phyloP scores from a whole-genome alignment of 1,140 invertebrate species.

The Whitmania pigra region DNA sequence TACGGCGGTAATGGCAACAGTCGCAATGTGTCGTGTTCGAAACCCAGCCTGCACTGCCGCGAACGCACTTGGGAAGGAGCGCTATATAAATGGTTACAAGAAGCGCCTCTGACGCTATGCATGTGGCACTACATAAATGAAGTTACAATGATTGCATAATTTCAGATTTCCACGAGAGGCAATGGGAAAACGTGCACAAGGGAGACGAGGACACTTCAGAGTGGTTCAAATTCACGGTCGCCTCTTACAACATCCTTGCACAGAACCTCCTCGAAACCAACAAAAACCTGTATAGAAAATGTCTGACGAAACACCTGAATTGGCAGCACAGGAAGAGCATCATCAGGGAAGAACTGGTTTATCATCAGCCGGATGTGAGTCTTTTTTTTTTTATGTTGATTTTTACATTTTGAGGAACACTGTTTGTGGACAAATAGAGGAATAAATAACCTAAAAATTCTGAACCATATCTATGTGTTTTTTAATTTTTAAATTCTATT shows the following conservation, averaged over 20 bases:
- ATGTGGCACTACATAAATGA: too few relatives aligned
- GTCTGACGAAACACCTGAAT: slow-evolving; percentile 48
- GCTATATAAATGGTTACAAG: too few relatives aligned
- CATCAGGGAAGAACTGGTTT: slow-evolving; percentile 58
- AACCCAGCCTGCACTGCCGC: too few relatives aligned
- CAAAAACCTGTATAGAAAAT: slow-evolving; percentile 57
- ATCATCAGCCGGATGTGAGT: slow-evolving; percentile 60
- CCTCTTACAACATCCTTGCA: slow-evolving; percentile 69
- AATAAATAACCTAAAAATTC: too few relatives aligned
- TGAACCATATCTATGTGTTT: too few relatives aligned
- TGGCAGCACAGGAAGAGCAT: slow-evolving; percentile 59
- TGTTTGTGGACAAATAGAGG: background rate
- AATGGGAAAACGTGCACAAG: background rate
- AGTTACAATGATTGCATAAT: too few relatives aligned
- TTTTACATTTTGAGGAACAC: background rate
- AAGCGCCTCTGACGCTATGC: too few relatives aligned
- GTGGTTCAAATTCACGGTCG: slow-evolving; percentile 28
- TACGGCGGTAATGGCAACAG: too few relatives aligned
- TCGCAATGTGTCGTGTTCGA: too few relatives aligned
- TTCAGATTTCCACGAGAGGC: background rate
- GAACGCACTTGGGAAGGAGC: too few relatives aligned
- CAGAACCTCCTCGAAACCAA: slow-evolving; percentile 66
- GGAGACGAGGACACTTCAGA: background rate
- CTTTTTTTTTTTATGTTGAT: slow-evolving; percentile 13
- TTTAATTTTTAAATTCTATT: too few relatives aligned